Percentiles rank a stretch among this genome's conserved stretches.
Evolutionary conservation across 2,888 invertebrate species (phyloP).

Genomic region (Malthinus flaveolus): DNA sequence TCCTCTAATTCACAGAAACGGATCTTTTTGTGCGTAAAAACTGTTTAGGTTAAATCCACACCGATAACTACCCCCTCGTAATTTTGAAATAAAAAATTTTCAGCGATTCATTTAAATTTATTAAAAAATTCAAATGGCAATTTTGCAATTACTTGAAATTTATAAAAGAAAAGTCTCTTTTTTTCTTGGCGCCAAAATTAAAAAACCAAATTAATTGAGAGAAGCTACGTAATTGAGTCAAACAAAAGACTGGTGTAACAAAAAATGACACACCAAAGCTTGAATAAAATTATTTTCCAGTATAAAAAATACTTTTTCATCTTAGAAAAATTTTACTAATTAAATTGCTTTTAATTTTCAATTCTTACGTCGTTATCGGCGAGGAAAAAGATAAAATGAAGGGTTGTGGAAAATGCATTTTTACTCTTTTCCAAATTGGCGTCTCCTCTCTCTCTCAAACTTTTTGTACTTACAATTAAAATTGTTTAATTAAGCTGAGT

Average conservation of each 20-base stretch:
- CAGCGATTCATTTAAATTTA: constrained; percentile 18
- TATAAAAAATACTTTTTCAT: background rate
- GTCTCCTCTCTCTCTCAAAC: too few species aligned
- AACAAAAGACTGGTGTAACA: background rate
- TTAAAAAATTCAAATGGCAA: constrained; percentile 17
- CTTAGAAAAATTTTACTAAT: background rate
- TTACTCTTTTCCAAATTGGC: too few species aligned
- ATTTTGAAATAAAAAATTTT: constrained; percentile 29
- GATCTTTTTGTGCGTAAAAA: too few species aligned
- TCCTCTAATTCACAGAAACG: too few species aligned
- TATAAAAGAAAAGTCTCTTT: constrained; percentile 9
- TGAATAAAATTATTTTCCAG: background rate
- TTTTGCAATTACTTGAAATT: constrained; percentile 27
- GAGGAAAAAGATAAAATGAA: too few species aligned
- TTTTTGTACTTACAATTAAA: too few species aligned
- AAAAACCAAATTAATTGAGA: constrained; percentile 21
- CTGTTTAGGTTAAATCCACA: too few species aligned
- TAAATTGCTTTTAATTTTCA: background rate
- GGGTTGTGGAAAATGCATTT: too few species aligned
- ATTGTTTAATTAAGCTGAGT: too few species aligned
- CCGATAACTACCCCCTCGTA: too few species aligned
- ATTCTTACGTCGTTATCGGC: too few species aligned
- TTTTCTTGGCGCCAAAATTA: constrained; percentile 10
- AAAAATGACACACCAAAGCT: background rate
- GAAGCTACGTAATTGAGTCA: constrained; percentile 20